Conservation (phyloP, 2,888 invertebrate species). For the Graphium colonna region DNA sequence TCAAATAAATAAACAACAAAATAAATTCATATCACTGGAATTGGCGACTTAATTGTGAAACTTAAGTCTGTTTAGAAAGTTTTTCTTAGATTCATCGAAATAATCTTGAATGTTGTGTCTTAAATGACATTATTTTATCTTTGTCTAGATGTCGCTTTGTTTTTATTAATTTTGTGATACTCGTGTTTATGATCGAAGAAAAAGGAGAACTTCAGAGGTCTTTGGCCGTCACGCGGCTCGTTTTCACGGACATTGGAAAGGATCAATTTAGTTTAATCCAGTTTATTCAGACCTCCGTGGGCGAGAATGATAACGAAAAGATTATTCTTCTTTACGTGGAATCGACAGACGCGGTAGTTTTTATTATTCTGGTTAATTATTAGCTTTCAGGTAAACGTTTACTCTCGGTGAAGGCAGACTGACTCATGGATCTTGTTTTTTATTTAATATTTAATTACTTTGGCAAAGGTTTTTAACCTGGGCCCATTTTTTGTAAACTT, state of each 20-base stretch:
- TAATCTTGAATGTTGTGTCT: too few relatives aligned
- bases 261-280: constrained; percentile 24
- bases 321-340: neutral
- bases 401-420: constrained; percentile 10
- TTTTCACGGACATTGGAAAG: constrained; percentile 33
- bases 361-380: constrained; percentile 12
- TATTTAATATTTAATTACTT: constrained; percentile 13
- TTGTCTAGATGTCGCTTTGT: constrained; percentile 14
- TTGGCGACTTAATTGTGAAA: too few relatives aligned
- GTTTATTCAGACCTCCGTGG: constrained; percentile 15
- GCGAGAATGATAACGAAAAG: neutral
- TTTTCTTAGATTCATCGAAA: too few relatives aligned
- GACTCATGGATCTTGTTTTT: constrained; percentile 8
- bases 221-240: constrained; percentile 36
- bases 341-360: constrained; percentile 11
- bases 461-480: constrained; percentile 13
- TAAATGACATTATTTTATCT: neutral
- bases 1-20: too few relatives aligned
- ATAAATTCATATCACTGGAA: too few relatives aligned
- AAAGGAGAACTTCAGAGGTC: constrained; percentile 40
- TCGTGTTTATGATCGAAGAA: constrained; percentile 30
- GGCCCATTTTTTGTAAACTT: neutral
- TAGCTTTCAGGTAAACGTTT: constrained; percentile 13
- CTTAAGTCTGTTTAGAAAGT: too few relatives aligned
- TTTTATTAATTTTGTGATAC: constrained; percentile 33